Evolutionary conservation across 2,113 vertebrate genomes (phyloP), one percentile per base, ranked within the genome.

Genomic region (Microtus montanus): DNA sequence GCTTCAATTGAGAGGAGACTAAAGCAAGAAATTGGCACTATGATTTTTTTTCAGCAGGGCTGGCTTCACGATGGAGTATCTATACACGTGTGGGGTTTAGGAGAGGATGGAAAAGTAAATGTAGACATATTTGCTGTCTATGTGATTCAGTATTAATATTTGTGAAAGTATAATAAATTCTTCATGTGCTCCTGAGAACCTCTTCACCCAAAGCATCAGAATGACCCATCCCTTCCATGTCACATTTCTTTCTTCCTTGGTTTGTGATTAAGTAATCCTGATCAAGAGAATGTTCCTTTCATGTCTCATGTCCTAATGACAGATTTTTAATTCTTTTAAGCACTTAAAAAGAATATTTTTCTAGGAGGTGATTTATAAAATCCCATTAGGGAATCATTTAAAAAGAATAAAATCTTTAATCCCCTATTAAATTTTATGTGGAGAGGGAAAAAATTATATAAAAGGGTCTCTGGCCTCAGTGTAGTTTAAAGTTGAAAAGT

Each of bases 321-420:
- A 92, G 52, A 26, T 38, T 95, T 90, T 92, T 93, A 93, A 54
- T 0, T 95, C 86, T 44, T 52, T 79, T 47, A 77, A 92, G n/a
- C 54, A 89, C 77, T 88, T 96, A 26, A 90, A 47, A 94, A 44
- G 54, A 79, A 83, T 93, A 95, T 4, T 87, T 95, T 30, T 92
- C 49, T 89, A 41, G 17, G 49, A 92, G n/a, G 15, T 52, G 89
- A 84, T 94, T 11, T 93, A 92, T 20, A 95, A 90, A 96, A 91
- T 89, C 30, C 49, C 64, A 96, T 90, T 93, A 66, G 87, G 71
- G 84, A 89, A 94, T 94, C 79, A 95, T 89, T 80, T 73, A 22
- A 93, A 95, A 91, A 94, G 58, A 92, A 95, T 91, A 92, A 94
- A 91, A 85, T 87, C 26, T 94, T 83, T 96, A 84, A 96, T 64